Percentiles rank a stretch among this genome's conserved stretches.
Evolutionary conservation across 2,888 invertebrate species (phyloP).

Genomic region (Ligdia adustata): DNA sequence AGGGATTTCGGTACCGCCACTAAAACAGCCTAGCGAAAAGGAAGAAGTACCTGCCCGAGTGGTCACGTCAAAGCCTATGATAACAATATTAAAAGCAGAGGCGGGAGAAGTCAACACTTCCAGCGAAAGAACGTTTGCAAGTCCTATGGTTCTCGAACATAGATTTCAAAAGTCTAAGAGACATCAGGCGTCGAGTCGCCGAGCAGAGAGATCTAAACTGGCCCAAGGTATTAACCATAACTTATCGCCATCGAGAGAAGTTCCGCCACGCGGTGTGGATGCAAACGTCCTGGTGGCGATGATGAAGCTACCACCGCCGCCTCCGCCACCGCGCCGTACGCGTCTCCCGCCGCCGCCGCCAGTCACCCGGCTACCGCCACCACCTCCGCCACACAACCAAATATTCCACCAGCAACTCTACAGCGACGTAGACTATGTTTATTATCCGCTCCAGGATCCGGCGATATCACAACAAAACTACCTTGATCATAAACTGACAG

Average conservation of each 20-base stretch:
- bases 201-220: slow-evolving; percentile 85
- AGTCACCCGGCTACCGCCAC: slow-evolving; percentile 86
- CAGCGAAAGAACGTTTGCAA: slow-evolving; percentile 82
- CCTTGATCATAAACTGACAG: slow-evolving; percentile 93
- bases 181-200: slow-evolving; percentile 81
- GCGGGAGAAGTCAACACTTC: slow-evolving; percentile 87
- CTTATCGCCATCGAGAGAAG: slow-evolving; percentile 76
- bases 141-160: slow-evolving; percentile 78
- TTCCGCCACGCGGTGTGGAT: slow-evolving; percentile 64
- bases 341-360: slow-evolving; percentile 89
- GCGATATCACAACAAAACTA: slow-evolving; percentile 96
- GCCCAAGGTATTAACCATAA: slow-evolving; percentile 74
- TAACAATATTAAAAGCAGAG: slow-evolving; percentile 90
- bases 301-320: slow-evolving; percentile 85
- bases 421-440: slow-evolving; percentile 96
- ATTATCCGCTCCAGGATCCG: slow-evolving; percentile 95
- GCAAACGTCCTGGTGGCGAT: slow-evolving; percentile 84
- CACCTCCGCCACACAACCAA: slow-evolving; percentile 91
- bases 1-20: slow-evolving; percentile 54
- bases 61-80: slow-evolving; percentile 90
- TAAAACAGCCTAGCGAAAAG: slow-evolving; percentile 59
- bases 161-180: slow-evolving; percentile 79
- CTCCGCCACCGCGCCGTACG: slow-evolving; percentile 81
- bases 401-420: slow-evolving; percentile 95
- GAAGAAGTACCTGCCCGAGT: slow-evolving; percentile 91